Percentiles rank a stretch among this genome's conserved stretches.
These are phyloP conservation scores for Marmota monax DNA, from an alignment of 2,113 vertebrate species.

Conservation along the genomic window DNA sequence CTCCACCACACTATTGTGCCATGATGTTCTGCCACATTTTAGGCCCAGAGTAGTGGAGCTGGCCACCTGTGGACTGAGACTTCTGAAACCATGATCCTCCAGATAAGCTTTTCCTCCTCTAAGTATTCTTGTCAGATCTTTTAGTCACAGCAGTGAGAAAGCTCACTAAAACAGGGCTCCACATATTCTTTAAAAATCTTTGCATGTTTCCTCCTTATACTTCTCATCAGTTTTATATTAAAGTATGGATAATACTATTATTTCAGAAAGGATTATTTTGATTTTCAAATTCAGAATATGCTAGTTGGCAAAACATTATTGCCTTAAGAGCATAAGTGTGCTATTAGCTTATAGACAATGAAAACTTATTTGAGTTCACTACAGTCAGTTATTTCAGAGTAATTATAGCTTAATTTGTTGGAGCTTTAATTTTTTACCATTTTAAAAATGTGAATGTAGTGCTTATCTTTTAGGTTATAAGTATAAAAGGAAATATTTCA, in stretches of 20 bases:
- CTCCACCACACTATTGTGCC: too few species aligned
- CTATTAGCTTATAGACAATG: not conserved
- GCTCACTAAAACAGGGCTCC: too few species aligned
- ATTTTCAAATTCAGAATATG: constrained; percentile 23
- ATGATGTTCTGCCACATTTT: too few species aligned
- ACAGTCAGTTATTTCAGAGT: not conserved
- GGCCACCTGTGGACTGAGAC: too few species aligned
- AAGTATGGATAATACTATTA: not conserved
- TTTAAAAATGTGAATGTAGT: not conserved
- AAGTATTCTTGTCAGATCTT: too few species aligned
- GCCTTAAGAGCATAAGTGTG: not conserved
- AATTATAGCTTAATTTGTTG: constrained; percentile 19
- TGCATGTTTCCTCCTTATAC: not conserved
- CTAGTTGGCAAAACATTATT: constrained; percentile 26
- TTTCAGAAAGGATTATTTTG: constrained; percentile 46
- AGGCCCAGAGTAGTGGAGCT: too few species aligned
- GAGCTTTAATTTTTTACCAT: not conserved
- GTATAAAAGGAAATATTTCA: not conserved
- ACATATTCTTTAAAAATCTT: not conserved
- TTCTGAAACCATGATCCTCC: too few species aligned
- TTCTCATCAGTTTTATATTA: constrained; percentile 7
- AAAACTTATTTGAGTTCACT: not conserved
- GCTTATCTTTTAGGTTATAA: not conserved
- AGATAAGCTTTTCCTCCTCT: too few species aligned
- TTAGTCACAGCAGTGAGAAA: too few species aligned